A percentile compares a stretch with the other conserved stretches of the same genome.
These are phyloP conservation scores for Galaxias olidus DNA, from an alignment of 2,797 vertebrate genomes.

Conservation along the genomic window DNA sequence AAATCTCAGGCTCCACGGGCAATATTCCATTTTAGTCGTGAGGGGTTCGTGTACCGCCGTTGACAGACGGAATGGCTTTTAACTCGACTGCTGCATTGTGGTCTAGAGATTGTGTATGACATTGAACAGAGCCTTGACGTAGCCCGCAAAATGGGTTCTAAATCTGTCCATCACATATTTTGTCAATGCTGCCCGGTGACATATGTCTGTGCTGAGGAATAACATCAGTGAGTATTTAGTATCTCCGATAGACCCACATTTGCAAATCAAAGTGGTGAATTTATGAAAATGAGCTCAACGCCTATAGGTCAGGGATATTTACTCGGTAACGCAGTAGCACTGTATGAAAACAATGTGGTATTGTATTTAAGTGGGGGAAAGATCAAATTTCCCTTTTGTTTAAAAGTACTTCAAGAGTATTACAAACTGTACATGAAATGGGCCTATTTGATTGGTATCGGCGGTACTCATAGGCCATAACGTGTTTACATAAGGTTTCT, in stretches of 20 bases:
- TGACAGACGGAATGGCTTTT: slow-evolving; percentile 4
- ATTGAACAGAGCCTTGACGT: slow-evolving; percentile 29
- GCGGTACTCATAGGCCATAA: too few species aligned
- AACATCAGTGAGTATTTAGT: slow-evolving; percentile 3
- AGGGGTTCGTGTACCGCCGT: slow-evolving; percentile 19
- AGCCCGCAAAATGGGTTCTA: slow-evolving; percentile 26
- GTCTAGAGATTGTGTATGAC: slow-evolving; percentile 43
- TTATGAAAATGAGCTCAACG: slow-evolving; percentile 32
- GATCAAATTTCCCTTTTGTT: slow-evolving; percentile 4
- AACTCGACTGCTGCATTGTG: slow-evolving; percentile 26
- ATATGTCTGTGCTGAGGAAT: slow-evolving; percentile 21
- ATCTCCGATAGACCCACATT: slow-evolving; percentile 31
- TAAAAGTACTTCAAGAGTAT: slow-evolving; percentile 8
- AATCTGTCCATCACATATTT: slow-evolving; percentile 44
- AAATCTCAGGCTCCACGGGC: slow-evolving; percentile 20
- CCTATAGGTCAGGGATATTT: not conserved
- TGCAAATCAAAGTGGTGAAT: slow-evolving; percentile 42
- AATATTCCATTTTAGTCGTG: slow-evolving; percentile 24
- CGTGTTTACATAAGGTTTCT: too few species aligned
- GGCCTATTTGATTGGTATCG: too few species aligned
- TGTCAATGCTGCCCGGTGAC: slow-evolving; percentile 29
- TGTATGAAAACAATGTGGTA: not conserved
- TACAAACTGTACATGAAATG: slow-evolving; percentile 4
- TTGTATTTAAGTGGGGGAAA: slow-evolving; percentile 4
- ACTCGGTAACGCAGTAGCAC: not conserved